Evolutionary conservation across 2,888 invertebrate species (phyloP).

Genomic region (Apocheima hispidaria): DNA sequence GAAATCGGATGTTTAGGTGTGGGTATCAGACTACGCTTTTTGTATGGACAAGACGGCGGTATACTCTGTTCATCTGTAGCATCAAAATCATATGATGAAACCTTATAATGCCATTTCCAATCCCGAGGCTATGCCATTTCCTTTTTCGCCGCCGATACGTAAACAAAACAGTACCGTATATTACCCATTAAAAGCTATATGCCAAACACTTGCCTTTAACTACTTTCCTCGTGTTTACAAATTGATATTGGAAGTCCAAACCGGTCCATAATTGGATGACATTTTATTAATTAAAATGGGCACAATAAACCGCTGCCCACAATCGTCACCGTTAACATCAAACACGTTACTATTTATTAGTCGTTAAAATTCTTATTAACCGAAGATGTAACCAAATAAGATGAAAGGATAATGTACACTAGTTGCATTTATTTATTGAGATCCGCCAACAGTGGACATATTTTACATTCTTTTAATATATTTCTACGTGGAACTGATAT

Average conservation of each 20-base stretch:
- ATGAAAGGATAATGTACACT: too few species aligned
- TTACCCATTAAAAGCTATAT: not conserved
- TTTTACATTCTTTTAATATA: too few species aligned
- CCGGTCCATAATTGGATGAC: slow-evolving; percentile 2
- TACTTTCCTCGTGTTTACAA: slow-evolving; percentile 12
- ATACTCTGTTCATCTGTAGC: too few species aligned
- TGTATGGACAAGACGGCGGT: too few species aligned
- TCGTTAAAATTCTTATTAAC: not conserved
- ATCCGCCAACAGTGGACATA: too few species aligned
- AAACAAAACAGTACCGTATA: slow-evolving; percentile 10
- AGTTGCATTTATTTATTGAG: too few species aligned
- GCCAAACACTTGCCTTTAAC: slow-evolving; percentile 10
- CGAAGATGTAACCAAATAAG: too few species aligned
- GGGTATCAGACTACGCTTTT: too few species aligned
- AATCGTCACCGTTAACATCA: slow-evolving; percentile 7
- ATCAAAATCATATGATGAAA: too few species aligned
- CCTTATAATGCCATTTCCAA: too few species aligned
- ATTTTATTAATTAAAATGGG: slow-evolving; percentile 2
- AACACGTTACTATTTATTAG: not conserved
- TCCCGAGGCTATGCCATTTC: slow-evolving; percentile 8
- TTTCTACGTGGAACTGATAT: too few species aligned
- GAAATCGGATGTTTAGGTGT: too few species aligned
- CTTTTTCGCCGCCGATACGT: slow-evolving; percentile 5
- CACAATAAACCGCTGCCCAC: slow-evolving; percentile 4
- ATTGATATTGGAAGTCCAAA: slow-evolving; percentile 7